Percentiles rank a stretch among this genome's conserved stretches.
These are phyloP conservation scores for Asarcornis scutulata DNA, from an alignment of 2,113 vertebrate genomes.

Conservation along the genomic window DNA sequence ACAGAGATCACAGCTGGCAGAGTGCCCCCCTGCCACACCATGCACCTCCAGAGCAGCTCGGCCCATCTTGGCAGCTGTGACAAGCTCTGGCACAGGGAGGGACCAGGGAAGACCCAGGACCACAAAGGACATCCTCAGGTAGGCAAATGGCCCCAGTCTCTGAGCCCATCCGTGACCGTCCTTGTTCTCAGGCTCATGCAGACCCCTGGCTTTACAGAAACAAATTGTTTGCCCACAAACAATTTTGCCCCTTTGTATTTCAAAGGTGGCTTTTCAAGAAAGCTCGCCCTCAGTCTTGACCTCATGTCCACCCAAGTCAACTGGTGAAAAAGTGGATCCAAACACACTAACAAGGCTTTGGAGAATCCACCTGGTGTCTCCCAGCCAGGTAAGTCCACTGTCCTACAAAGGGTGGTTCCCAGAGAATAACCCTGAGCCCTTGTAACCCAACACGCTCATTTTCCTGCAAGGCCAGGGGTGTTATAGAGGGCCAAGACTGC, in stretches of 20 bases:
- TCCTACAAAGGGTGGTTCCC: neutral
- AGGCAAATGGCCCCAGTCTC: rapidly evolving
- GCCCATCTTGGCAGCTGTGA: neutral
- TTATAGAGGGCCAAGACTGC: neutral
- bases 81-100: neutral
- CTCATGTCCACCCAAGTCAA: neutral
- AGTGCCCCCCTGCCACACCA: neutral
- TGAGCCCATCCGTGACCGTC: rapidly evolving
- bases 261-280: neutral
- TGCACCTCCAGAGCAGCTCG: neutral
- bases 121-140: neutral
- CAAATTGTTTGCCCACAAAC: neutral
- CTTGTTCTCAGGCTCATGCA: neutral
- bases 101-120: rapidly evolving
- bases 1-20: neutral
- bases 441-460: neutral
- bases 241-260: neutral
- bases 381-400: neutral
- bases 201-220: neutral
- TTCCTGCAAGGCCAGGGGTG: neutral
- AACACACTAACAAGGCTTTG: neutral
- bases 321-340: neutral
- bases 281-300: neutral
- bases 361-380: neutral
- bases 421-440: neutral